Percentiles rank a stretch among this genome's conserved stretches.
phyloP scores from a whole-genome alignment of 2,888 invertebrate genomes.

The Brenthis daphne region DNA sequence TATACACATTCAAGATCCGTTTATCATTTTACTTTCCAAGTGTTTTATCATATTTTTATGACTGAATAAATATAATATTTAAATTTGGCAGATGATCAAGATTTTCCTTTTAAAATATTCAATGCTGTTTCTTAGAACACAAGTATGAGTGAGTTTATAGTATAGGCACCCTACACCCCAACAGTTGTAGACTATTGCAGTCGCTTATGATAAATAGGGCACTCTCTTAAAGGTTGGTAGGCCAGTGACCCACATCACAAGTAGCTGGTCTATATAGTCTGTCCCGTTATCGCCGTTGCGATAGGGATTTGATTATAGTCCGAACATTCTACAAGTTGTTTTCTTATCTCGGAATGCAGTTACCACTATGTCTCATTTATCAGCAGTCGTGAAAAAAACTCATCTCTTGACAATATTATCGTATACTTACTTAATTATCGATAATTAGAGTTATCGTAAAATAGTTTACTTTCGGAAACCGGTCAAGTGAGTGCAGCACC shows the following conservation, averaged over 20 bases:
- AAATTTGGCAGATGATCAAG: constrained; percentile 33
- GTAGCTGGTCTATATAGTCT: constrained; percentile 55
- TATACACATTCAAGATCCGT: constrained; percentile 21
- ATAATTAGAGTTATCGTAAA: constrained; percentile 48
- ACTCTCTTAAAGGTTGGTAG: constrained; percentile 53
- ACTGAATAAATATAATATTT: constrained; percentile 29
- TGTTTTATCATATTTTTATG: constrained; percentile 26
- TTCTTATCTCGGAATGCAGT: constrained; percentile 71
- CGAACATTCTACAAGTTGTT: constrained; percentile 60
- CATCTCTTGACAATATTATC: constrained; percentile 33
- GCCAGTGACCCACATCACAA: constrained; percentile 59
- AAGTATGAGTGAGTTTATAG: constrained; percentile 14
- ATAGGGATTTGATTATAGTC: constrained; percentile 64
- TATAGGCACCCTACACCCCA: background rate
- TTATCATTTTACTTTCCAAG: constrained; percentile 29
- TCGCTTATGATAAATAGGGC: constrained; percentile 56
- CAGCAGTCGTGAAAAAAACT: constrained; percentile 54
- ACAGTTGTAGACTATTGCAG: constrained; percentile 1
- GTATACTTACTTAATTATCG: constrained; percentile 37
- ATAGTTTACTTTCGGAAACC: constrained; percentile 52
- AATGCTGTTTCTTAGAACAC: constrained; percentile 20
- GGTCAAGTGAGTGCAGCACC: constrained; percentile 52
- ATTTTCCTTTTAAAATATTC: constrained; percentile 23
- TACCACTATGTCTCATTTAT: constrained; percentile 58
- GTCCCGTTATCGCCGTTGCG: constrained; percentile 66